Conservation (phyloP, 2,113 vertebrate genomes). For the Microcebus ravelobensis region DNA sequence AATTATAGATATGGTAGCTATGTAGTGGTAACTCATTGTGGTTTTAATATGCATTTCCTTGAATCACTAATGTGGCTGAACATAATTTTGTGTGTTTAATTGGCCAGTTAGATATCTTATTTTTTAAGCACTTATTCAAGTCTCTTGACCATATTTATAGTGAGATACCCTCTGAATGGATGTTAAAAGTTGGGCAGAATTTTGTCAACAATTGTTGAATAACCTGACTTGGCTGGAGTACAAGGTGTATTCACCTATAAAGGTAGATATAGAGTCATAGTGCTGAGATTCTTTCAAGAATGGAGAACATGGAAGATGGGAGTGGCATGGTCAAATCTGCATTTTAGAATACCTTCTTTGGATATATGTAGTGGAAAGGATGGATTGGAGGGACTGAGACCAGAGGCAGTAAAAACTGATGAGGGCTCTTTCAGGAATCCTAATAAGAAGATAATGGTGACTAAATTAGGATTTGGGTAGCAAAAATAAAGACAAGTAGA, state of each 20-base stretch:
- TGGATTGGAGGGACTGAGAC: not conserved
- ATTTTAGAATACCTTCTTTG: not conserved
- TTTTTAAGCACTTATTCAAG: not conserved
- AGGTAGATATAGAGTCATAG: not conserved
- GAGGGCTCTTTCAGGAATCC: not conserved
- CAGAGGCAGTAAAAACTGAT: not conserved
- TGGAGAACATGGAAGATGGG: not conserved
- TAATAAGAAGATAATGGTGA: not conserved
- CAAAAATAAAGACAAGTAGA: not conserved
- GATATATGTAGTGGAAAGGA: not conserved
- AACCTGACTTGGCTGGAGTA: not conserved
- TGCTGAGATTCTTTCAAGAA: not conserved
- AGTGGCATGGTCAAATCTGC: not conserved
- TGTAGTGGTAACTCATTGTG: not conserved
- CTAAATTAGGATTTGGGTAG: not conserved
- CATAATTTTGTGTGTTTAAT: not conserved
- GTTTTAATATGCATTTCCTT: not conserved
- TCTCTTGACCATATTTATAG: not conserved
- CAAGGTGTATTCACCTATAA: not conserved
- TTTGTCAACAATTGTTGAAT: not conserved
- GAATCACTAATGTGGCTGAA: not conserved
- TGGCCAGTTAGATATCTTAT: not conserved
- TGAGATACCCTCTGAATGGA: not conserved
- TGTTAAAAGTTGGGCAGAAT: not conserved
- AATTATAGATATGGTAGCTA: not conserved